Evolutionary conservation across 2,113 vertebrate species (phyloP).

Genomic region (Spilogale gracilis): DNA sequence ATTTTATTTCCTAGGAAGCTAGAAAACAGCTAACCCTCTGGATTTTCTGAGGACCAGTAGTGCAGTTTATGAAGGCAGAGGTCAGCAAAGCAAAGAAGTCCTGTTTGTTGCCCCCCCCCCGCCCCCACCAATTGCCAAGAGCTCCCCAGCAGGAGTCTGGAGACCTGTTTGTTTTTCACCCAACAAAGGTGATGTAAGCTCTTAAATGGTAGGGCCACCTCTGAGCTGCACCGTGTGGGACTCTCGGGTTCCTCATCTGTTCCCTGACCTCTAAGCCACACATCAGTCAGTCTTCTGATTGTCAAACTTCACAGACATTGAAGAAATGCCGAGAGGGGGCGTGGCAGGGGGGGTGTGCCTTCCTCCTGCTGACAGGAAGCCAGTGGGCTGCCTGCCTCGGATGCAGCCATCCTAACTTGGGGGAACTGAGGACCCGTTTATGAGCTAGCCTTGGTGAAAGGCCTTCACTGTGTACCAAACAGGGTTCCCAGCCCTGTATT

Average conservation of each 20-base stretch:
- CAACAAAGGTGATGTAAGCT: conserved; percentile 37
- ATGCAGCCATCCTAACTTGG: not conserved
- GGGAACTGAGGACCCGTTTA: not conserved
- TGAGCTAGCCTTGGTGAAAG: not conserved
- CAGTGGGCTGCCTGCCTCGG: not conserved
- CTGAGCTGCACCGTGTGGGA: not conserved
- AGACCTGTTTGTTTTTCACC: conserved; percentile 3
- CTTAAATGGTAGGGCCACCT: not conserved
- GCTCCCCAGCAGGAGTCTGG: not conserved
- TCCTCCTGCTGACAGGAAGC: not conserved
- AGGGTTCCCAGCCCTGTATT: not conserved
- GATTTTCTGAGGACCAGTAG: conserved; percentile 46
- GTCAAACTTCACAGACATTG: not conserved
- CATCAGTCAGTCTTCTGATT: not conserved
- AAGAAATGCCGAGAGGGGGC: not conserved
- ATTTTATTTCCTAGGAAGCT: conserved; percentile 62
- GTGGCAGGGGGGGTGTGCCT: not conserved
- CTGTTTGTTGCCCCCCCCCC: not conserved
- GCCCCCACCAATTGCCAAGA: not conserved
- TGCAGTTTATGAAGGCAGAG: conserved; percentile 60
- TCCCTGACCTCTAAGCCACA: not conserved
- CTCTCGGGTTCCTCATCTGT: not conserved
- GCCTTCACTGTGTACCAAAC: not conserved
- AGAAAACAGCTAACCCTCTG: not conserved
- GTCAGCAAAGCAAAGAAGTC: conserved; percentile 26